Percentiles rank a stretch among this genome's conserved stretches.
phyloP scores from a whole-genome alignment of 2,888 invertebrate genomes.

The Brachyopa scutellaris region DNA sequence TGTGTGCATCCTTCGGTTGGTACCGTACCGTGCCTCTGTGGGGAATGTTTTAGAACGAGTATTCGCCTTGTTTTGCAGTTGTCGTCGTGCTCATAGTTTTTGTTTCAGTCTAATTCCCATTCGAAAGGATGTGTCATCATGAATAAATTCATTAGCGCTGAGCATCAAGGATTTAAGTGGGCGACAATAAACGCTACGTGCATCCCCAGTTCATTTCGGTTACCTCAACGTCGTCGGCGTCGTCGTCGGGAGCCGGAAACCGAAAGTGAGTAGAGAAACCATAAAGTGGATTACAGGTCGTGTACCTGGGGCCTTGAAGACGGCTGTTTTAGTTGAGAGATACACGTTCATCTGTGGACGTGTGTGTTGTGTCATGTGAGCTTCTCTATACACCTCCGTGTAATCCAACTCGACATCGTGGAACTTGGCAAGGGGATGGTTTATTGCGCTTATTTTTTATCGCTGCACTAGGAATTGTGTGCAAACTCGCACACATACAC shows the following conservation, averaged over 20 bases:
- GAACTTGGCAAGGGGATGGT: slow-evolving; percentile 7
- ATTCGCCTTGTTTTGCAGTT: no score
- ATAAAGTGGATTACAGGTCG: slow-evolving; percentile 71
- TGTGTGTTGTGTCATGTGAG: not conserved
- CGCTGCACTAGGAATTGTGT: slow-evolving; percentile 36
- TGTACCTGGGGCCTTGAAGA: slow-evolving; percentile 67
- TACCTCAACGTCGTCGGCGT: not conserved
- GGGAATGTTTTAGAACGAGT: no score
- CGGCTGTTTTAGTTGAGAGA: slow-evolving; percentile 18
- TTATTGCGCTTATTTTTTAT: slow-evolving; percentile 45
- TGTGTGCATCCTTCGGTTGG: slow-evolving; percentile 17
- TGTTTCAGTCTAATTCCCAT: slow-evolving; percentile 55
- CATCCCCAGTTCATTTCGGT: slow-evolving; percentile 15
- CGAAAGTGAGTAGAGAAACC: slow-evolving; percentile 62
- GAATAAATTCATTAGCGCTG: slow-evolving; percentile 71
- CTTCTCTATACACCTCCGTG: not conserved
- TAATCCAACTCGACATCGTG: slow-evolving; percentile 7
- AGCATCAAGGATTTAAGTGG: slow-evolving; percentile 69
- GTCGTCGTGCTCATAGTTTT: slow-evolving; percentile 41
- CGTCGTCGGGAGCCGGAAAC: slow-evolving; percentile 15
- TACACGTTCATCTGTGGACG: slow-evolving; percentile 23
- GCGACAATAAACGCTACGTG: slow-evolving; percentile 68
- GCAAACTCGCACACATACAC: slow-evolving; percentile 10
- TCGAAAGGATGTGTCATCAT: slow-evolving; percentile 70
- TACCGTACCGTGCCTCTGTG: not conserved